phyloP scores from a whole-genome alignment of 30 jellyfish, hydroid and myxozoan genomes.

The Aurelia sp. region DNA sequence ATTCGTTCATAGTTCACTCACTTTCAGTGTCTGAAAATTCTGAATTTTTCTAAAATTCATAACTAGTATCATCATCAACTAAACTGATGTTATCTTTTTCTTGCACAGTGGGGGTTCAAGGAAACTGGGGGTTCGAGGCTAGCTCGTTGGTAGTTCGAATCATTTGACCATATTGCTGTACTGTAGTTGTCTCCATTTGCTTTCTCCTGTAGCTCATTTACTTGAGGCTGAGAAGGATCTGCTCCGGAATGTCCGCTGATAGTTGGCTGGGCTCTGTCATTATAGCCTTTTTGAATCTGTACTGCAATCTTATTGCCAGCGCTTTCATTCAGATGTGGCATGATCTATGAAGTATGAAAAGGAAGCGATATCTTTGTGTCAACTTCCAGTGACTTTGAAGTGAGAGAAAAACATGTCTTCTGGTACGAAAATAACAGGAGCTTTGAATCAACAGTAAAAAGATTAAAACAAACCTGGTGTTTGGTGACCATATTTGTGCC shows the following conservation, averaged over 20 bases:
- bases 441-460: neutral
- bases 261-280: neutral
- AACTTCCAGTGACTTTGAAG: neutral
- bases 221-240: neutral
- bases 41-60: no score
- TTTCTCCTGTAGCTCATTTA: neutral
- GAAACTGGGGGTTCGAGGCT: constrained; percentile 38
- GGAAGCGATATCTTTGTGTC: neutral
- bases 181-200: neutral
- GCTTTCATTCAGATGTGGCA: constrained; percentile 3
- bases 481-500: constrained; percentile 33
- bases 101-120: no score
- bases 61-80: no score
- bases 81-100: no score
- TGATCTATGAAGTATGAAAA: constrained; percentile 8
- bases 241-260: neutral
- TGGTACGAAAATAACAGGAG: neutral
- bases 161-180: no score
- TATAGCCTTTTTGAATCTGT: neutral
- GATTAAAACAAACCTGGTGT: constrained; percentile 6
- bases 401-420: neutral
- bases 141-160: constrained; percentile 15
- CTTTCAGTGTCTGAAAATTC: no score
- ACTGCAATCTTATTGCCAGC: constrained; percentile 22
- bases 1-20: no score